A percentile compares a stretch with the other conserved stretches of the same genome.
Conservation (phyloP, 2,888 invertebrate genomes). For the Chironomus tentans region DNA sequence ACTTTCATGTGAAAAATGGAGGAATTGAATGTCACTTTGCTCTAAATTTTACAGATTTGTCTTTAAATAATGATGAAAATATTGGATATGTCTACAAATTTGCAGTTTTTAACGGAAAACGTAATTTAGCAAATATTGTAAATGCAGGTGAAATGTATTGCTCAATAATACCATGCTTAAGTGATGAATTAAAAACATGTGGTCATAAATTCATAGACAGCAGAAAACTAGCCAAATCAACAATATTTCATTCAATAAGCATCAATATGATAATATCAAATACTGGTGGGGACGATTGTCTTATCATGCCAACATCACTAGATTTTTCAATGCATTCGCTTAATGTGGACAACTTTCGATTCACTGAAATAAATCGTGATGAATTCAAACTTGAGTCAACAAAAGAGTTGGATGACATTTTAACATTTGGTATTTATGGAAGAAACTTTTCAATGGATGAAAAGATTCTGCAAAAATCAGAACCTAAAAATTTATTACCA, state of each 20-base stretch:
- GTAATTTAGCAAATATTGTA: conserved; percentile 35
- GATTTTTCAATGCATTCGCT: background rate
- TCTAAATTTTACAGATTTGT: background rate
- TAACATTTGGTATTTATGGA: conserved; percentile 39
- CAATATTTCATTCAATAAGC: background rate
- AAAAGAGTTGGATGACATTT: conserved; percentile 30
- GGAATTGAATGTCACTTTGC: background rate
- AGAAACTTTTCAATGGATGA: conserved; percentile 4
- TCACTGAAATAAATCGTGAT: background rate
- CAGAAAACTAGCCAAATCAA: background rate
- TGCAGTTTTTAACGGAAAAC: conserved; percentile 30
- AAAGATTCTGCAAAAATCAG: background rate
- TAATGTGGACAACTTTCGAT: background rate
- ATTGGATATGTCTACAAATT: conserved; percentile 30
- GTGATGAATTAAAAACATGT: background rate
- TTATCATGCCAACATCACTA: conserved; percentile 9
- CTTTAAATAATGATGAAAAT: background rate
- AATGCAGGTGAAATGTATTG: conserved; percentile 19
- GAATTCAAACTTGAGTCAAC: background rate
- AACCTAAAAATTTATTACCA: too few species aligned
- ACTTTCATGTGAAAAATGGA: background rate
- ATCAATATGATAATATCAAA: background rate
- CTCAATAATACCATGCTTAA: conserved; percentile 3
- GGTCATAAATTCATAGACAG: background rate
- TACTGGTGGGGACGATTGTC: background rate